These are phyloP conservation scores for Ormia ochracea DNA, from an alignment of 2,888 invertebrate genomes.

Conservation along the genomic window DNA sequence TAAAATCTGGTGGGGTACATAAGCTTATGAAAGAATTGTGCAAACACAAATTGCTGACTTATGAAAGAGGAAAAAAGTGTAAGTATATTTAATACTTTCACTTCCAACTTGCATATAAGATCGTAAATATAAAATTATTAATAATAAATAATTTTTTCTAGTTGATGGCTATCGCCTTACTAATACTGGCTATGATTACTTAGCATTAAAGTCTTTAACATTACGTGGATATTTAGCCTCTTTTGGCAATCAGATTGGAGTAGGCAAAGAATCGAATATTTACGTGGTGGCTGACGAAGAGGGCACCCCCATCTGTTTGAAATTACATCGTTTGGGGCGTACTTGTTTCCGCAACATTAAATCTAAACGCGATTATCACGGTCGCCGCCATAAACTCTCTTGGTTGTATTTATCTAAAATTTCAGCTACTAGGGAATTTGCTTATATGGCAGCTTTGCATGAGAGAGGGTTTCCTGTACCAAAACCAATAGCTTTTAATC, in stretches of 20 bases:
- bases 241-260: conserved; percentile 98
- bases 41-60: conserved; percentile 92
- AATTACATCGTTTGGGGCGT: conserved; percentile 93
- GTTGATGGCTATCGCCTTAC: conserved; percentile 98
- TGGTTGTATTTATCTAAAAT: conserved; percentile 98
- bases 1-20: conserved; percentile 94
- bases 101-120: too few relatives aligned
- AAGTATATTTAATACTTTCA: too few relatives aligned
- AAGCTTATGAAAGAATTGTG: conserved; percentile 93
- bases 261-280: conserved; percentile 98
- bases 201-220: conserved; percentile 92
- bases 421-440: conserved; percentile 98
- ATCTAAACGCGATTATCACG: conserved; percentile 97
- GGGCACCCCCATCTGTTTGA: conserved; percentile 89
- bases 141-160: conserved; percentile 75
- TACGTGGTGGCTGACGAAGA: conserved; percentile 91
- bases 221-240: conserved; percentile 86
- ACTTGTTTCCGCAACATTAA: conserved; percentile 97
- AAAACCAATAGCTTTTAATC: conserved; percentile 93
- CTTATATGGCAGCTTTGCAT: conserved; percentile 96
- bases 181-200: conserved; percentile 96
- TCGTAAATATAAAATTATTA: too few relatives aligned
- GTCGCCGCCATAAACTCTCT: conserved; percentile 90
- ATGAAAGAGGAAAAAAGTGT: conserved; percentile 96
- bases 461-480: conserved; percentile 96